Conservation (phyloP, 1,140 invertebrate species). For the Caenorhabditis brenneri region DNA sequence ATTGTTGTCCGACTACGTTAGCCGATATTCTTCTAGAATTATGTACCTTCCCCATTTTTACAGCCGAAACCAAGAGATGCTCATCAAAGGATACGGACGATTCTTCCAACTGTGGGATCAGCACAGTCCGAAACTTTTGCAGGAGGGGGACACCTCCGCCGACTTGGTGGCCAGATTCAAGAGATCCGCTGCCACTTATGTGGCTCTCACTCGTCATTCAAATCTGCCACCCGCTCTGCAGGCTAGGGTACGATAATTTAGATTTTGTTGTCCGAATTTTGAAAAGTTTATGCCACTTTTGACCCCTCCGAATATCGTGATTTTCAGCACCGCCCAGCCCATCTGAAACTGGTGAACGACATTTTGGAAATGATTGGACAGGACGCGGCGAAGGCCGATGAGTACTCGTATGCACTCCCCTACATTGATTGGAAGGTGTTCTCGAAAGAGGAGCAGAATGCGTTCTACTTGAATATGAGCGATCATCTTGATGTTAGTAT, state of each 20-base stretch:
- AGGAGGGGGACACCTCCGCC: neutral
- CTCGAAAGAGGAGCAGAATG: neutral
- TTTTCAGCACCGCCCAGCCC: neutral
- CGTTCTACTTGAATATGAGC: neutral
- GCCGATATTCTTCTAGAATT: neutral
- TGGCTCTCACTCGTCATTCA: neutral
- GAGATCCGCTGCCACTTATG: neutral
- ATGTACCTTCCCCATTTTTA: neutral
- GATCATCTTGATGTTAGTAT: neutral
- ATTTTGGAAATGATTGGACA: neutral
- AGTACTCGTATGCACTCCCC: neutral
- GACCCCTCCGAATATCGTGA: neutral
- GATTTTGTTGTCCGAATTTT: neutral
- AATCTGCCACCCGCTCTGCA: neutral
- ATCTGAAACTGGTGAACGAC: neutral
- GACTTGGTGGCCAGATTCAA: neutral
- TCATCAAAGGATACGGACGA: neutral
- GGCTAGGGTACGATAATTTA: neutral
- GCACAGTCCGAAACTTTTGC: neutral
- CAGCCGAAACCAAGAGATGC: neutral
- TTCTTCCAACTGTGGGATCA: neutral
- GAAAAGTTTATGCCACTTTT: neutral
- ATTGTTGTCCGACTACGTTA: no score
- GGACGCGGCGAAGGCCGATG: neutral
- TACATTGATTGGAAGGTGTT: neutral